Evolutionary conservation across 2,888 invertebrate genomes (phyloP), one percentile per base, ranked within the genome.

Genomic region (Lacanobia wlatinum): DNA sequence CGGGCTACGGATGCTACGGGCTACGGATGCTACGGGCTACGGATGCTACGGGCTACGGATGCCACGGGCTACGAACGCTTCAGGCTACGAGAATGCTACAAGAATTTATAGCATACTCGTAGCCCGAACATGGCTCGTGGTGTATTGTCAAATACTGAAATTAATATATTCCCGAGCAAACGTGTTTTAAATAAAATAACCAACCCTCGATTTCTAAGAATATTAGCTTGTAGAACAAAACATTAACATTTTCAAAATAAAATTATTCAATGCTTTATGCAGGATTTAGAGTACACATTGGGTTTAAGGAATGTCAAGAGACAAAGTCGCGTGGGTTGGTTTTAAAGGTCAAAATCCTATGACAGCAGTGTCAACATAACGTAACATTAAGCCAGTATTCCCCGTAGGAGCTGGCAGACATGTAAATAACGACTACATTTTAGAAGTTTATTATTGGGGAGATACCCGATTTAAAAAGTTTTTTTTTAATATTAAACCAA

Each of bases 51-150:
- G 23, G 38, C 50, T 50, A 40, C 40, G 12, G 12, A 18, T 1
- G n/a, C 68, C 46, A 61, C 68, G 52, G 28, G 40, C 59, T 60
- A 60, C 67, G 43, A n/a, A 34, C 14, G 48, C 40, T 58, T 28
- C 66, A 21, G 10, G 16, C 63, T 53, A 53, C 53, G 40, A 14
- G 7, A 8, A 52, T 40, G 40, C 23, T 64, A 64, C 69, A 21
- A 62, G 40, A 28, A 28, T 28, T 28, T 28, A 3, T 28, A 28
- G 28, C 28, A 28, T 28, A 28, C 28, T 28, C 28, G 28, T 28
- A 28, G 28, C 28, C 28, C 28, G 28, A 28, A 28, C 1, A 28
- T 28, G 28, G 28, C 28, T 28, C 48, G 18, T 12, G 12, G 4
- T 6, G 10, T 12, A 52, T 52, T 21, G 14, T 21, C 12, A 21